Evolutionary conservation across 2,888 invertebrate species (phyloP), one percentile per base, ranked within the genome.

Genomic region (Chrysolina haemoptera): DNA sequence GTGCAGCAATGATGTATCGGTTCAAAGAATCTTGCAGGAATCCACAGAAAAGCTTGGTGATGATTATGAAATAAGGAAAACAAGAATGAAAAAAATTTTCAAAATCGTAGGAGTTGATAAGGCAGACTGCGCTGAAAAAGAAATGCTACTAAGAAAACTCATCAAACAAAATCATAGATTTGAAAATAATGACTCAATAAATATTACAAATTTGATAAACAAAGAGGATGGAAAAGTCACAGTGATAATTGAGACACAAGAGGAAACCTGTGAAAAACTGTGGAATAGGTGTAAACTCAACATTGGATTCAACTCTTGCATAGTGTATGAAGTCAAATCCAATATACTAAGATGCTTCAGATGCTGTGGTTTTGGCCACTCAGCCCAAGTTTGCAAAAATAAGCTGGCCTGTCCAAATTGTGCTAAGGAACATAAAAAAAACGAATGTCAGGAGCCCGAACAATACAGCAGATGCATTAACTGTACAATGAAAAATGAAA

Each of bases 401-500:
- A 65, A 65, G 20, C 11, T 63, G 41, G 63, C 43, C 41, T 63
- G 63, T 63, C 63, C 63, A 41, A 63, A 43, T 41, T 63, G 63
- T 63, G 63, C 63, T 20, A 18, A 41, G 41, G 63, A 63, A 63
- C 63, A 63, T 43, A 63, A 41, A 43, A 40, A 63, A 40, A 63
- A 41, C 41, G 63, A 63, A 63, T 63, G 63, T 18, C 63, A 63
- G 63, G 41, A 41, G 43, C 43, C 63, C 41, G 63, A 63, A 43
- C 63, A 43, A 63, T 16, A 43, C 41, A 46, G 22, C 65, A 46
- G 12, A 46, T 65, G 65, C 22, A 65, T 65, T 14, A 65, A 65
- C 48, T 65, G 65, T 65, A 65, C 48, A 65, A 20, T 65, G 65
- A 65, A 46, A 65, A 65, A 46, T 65, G 20, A 46, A 65, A 65